A percentile compares a stretch with the other conserved stretches of the same genome.
These are phyloP conservation scores for Anneissia japonica DNA, from an alignment of 35 echinoderm and acorn worm species.

Conservation along the genomic window DNA sequence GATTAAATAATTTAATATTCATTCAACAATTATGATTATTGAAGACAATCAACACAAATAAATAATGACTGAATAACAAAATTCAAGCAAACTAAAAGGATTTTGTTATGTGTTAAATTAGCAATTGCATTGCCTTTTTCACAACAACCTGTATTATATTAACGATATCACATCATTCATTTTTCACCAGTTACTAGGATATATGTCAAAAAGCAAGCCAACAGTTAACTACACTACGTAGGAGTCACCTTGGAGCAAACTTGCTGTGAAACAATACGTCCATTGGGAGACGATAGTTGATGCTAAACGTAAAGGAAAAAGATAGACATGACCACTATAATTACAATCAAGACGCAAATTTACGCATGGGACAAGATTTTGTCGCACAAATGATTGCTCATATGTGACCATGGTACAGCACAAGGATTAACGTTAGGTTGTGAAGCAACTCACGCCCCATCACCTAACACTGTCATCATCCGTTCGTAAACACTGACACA, in stretches of 20 bases:
- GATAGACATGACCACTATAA: neutral
- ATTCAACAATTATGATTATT: no score
- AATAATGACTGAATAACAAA: no score
- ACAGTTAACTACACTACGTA: neutral
- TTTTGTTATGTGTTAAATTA: no score
- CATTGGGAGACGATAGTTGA: neutral
- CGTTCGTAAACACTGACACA: no score
- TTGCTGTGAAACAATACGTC: neutral
- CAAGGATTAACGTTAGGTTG: neutral
- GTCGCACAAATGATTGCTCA: neutral
- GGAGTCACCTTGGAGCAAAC: neutral
- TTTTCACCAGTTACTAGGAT: neutral
- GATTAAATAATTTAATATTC: no score
- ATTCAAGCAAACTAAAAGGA: no score
- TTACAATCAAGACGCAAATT: neutral
- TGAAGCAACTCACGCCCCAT: neutral
- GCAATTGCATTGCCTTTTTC: no score
- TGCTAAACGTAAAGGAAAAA: neutral
- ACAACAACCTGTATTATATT: no score
- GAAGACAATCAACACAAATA: no score
- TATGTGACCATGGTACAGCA: neutral
- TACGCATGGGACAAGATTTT: neutral
- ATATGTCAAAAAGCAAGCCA: neutral
- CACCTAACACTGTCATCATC: no score
- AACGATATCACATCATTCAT: neutral